Conservation (phyloP, 2,113 vertebrate genomes). For the Pithys albifrons region DNA sequence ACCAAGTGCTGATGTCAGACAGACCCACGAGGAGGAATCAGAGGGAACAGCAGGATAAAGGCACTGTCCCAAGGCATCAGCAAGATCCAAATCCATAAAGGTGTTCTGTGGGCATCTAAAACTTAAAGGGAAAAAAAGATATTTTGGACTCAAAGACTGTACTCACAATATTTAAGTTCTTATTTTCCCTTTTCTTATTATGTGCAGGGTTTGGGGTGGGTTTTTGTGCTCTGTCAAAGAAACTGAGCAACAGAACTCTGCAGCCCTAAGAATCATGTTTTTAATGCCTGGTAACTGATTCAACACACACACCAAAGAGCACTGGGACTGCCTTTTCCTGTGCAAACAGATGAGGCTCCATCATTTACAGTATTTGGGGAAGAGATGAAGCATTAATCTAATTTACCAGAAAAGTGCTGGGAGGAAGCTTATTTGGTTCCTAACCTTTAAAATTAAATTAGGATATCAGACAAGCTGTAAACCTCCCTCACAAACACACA, state of each 20-base stretch:
- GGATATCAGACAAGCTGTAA: background rate
- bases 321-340: background rate
- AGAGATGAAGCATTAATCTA: background rate
- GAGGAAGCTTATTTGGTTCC: background rate
- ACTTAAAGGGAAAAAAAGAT: no score
- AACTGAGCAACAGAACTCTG: background rate
- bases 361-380: background rate
- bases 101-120: no score
- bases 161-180: no score
- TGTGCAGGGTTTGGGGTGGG: accelerated
- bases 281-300: background rate
- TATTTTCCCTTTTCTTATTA: background rate
- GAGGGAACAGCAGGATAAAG: no score
- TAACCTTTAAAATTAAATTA: background rate
- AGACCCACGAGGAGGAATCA: no score
- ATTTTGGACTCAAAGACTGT: no score
- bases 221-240: background rate
- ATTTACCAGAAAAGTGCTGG: background rate
- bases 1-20: no score
- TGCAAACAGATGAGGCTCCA: background rate
- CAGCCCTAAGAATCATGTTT: background rate
- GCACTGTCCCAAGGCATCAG: no score
- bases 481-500: background rate
- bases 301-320: background rate
- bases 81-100: no score